A percentile compares a stretch with the other conserved stretches of the same genome.
These are phyloP conservation scores for Lethenteron camtschaticum DNA, from an alignment of 2,113 vertebrate species.

Conservation along the genomic window DNA sequence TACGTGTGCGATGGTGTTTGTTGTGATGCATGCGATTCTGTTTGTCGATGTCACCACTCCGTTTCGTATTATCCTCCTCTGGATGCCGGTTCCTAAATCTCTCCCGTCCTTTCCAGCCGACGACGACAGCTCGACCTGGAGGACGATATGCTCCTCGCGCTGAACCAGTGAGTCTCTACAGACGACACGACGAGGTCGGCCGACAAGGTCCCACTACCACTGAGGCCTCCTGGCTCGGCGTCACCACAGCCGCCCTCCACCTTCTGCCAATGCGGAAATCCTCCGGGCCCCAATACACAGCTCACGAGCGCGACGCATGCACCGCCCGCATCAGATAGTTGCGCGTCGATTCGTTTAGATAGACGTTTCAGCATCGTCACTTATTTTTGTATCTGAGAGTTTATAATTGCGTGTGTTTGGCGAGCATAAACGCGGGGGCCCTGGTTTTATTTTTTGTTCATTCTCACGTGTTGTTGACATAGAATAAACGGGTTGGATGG, in stretches of 20 bases:
- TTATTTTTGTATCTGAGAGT: too few relatives aligned
- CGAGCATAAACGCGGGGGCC: too few relatives aligned
- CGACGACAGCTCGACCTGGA: constrained; percentile 95
- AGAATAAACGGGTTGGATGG: too few relatives aligned
- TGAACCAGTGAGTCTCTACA: constrained; percentile 26
- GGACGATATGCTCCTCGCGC: constrained; percentile 84
- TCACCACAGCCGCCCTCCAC: not conserved
- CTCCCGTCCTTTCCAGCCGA: constrained; percentile 38
- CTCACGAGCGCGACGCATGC: not conserved
- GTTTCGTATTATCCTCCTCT: constrained; percentile 8
- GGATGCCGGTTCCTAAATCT: constrained; percentile 11
- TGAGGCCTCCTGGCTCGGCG: not conserved
- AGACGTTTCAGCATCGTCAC: too few relatives aligned
- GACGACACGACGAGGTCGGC: constrained; percentile 11
- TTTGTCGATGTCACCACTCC: not conserved
- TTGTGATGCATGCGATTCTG: constrained; percentile 9
- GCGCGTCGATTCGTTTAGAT: too few relatives aligned
- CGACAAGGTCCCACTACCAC: not conserved
- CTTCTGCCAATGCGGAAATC: not conserved
- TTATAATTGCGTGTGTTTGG: too few relatives aligned
- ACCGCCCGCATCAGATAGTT: not conserved
- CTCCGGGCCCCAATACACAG: not conserved
- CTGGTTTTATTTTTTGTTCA: too few relatives aligned
- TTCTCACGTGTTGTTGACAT: too few relatives aligned
- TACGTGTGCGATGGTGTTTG: not conserved